Evolutionary conservation across 1,140 invertebrate species (phyloP).

Genomic region (Elymnias hypermnestra): DNA sequence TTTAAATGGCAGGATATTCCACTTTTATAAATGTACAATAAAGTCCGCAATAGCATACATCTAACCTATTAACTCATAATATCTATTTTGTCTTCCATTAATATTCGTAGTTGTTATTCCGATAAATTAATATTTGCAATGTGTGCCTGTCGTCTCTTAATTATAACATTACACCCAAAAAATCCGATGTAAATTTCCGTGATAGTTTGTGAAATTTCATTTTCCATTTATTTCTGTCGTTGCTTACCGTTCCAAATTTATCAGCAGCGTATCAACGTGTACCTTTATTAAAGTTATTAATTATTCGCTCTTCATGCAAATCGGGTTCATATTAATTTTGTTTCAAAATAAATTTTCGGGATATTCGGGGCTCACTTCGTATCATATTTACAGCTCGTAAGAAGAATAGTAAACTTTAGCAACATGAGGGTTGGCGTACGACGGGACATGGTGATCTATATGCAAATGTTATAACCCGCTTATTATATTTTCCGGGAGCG

Average conservation of each 20-base stretch:
- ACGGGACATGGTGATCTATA: slow-evolving; percentile 64
- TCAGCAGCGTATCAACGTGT: slow-evolving; percentile 5
- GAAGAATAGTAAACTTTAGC: slow-evolving; percentile 26
- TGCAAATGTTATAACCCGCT: slow-evolving; percentile 71
- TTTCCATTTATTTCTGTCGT: slow-evolving; percentile 2
- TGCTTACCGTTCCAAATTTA: background rate
- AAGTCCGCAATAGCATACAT: too few species aligned
- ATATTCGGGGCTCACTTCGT: background rate
- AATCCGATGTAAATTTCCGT: background rate
- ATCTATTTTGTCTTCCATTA: slow-evolving; percentile 1
- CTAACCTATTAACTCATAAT: too few species aligned
- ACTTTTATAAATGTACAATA: too few species aligned
- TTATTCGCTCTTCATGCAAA: slow-evolving; percentile 9
- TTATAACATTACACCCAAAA: slow-evolving; percentile 3
- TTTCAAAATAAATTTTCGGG: slow-evolving; percentile 1
- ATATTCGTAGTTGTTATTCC: slow-evolving; percentile 1
- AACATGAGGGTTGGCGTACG: slow-evolving; percentile 30
- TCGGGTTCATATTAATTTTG: slow-evolving; percentile 6
- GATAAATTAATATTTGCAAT: slow-evolving; percentile 5
- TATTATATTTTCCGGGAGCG: slow-evolving; percentile 61
- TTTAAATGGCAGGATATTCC: too few species aligned
- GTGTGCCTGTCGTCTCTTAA: slow-evolving; percentile 3
- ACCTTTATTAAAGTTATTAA: slow-evolving; percentile 4
- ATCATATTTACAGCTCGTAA: slow-evolving; percentile 31
- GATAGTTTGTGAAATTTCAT: slow-evolving; percentile 4